Conservation (phyloP, 2,888 invertebrate genomes). For the Drosophila peninsularis region DNA sequence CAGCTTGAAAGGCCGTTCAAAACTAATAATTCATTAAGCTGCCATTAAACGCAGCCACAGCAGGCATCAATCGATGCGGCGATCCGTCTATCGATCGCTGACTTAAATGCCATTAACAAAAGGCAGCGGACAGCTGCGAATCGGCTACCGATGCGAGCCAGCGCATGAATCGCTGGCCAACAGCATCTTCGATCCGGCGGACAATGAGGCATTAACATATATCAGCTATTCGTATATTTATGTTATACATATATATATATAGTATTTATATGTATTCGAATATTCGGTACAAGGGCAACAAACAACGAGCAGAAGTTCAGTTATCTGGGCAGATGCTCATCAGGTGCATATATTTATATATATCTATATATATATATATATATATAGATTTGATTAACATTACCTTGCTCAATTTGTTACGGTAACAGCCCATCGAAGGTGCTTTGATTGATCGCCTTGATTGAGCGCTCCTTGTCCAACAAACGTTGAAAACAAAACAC, state of each 20-base stretch:
- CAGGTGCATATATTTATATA: constrained; percentile 4
- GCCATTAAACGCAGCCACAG: constrained; percentile 63
- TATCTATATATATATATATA: constrained; percentile 24
- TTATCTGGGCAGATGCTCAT: constrained; percentile 42
- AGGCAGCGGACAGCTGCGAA: constrained; percentile 46
- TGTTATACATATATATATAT: constrained; percentile 25
- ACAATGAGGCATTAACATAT: constrained; percentile 74
- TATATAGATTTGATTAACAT: constrained; percentile 61
- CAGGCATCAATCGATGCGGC: constrained; percentile 40
- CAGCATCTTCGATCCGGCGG: constrained; percentile 31
- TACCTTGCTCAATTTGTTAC: constrained; percentile 61
- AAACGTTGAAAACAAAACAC: constrained; percentile 1
- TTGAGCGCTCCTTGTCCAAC: constrained; percentile 26
- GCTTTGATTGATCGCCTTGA: constrained; percentile 67
- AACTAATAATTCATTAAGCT: constrained; percentile 74
- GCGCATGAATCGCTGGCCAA: constrained; percentile 42
- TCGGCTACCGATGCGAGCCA: constrained; percentile 56
- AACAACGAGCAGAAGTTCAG: constrained; percentile 54
- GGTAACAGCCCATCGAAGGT: constrained; percentile 63
- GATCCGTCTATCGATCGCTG: constrained; percentile 2
- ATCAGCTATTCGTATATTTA: constrained; percentile 17
- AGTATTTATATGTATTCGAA: constrained; percentile 24
- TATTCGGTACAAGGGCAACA: constrained; percentile 75
- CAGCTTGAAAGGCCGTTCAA: constrained; percentile 50
- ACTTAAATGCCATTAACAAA: constrained; percentile 70